These are phyloP conservation scores for Parasteatoda tepidariorum DNA, from an alignment of 1,140 invertebrate genomes.

Conservation along the genomic window DNA sequence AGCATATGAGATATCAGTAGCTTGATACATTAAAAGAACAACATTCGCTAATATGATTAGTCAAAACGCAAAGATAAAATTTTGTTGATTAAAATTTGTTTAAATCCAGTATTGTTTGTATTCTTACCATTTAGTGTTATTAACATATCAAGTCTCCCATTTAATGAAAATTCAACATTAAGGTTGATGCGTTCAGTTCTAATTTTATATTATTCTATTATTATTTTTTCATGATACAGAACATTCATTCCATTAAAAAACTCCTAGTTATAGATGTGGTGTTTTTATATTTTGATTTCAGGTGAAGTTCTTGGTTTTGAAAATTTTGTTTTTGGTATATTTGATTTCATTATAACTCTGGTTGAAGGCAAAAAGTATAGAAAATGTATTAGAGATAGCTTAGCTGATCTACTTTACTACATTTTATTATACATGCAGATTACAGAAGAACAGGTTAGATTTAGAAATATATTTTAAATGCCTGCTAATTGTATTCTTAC, in stretches of 20 bases:
- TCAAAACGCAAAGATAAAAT: no score
- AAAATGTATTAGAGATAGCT: constrained; percentile 75
- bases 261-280: neutral
- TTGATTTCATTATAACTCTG: constrained; percentile 80
- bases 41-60: no score
- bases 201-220: constrained; percentile 65
- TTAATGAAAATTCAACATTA: no score
- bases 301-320: constrained; percentile 80
- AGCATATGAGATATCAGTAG: no score
- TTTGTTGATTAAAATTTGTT: no score
- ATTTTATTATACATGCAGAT: constrained; percentile 83
- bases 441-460: constrained; percentile 77
- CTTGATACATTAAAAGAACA: no score
- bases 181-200: no score
- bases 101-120: no score
- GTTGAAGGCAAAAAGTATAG: constrained; percentile 75
- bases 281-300: constrained; percentile 65
- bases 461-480: neutral
- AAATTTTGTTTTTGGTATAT: constrained; percentile 80
- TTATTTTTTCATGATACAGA: constrained; percentile 32
- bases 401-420: constrained; percentile 81
- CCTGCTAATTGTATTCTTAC: no score
- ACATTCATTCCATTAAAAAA: constrained; percentile 24
- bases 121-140: no score
- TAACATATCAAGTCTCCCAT: no score